Conservation (phyloP, 2,113 vertebrate genomes). For the Hemichromis elongatus region DNA sequence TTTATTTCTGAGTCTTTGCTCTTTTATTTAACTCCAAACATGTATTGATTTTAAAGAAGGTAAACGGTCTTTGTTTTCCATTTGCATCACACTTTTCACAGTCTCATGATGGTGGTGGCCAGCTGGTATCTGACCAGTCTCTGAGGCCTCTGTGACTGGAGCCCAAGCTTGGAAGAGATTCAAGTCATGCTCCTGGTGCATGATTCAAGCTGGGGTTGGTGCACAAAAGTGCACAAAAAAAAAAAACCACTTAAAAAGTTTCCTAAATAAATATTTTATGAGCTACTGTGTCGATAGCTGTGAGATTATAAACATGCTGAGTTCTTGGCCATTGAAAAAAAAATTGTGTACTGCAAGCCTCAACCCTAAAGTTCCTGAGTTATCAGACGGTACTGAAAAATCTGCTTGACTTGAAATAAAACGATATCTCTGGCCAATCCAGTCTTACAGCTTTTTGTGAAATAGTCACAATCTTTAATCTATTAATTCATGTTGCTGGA, state of each 20-base stretch:
- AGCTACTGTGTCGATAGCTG: too few species aligned
- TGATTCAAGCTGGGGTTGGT: background rate
- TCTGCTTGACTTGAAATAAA: background rate
- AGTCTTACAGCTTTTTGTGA: background rate
- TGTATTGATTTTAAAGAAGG: background rate
- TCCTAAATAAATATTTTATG: background rate
- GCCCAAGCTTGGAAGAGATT: background rate
- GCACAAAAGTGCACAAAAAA: background rate
- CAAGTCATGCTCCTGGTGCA: background rate
- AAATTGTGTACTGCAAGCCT: background rate
- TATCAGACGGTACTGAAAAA: background rate
- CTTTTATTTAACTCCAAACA: background rate
- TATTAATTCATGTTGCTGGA: background rate
- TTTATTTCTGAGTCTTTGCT: background rate
- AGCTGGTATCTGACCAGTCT: background rate
- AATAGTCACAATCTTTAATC: background rate
- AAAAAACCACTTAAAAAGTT: background rate
- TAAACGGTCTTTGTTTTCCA: background rate
- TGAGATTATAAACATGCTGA: background rate
- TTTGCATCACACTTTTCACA: background rate
- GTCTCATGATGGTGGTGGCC: background rate
- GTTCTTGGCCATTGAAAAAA: background rate
- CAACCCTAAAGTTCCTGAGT: background rate
- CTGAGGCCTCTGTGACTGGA: background rate
- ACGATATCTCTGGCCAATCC: fast-evolving